These are phyloP conservation scores for Molorchus minor DNA, from an alignment of 2,888 invertebrate species.

Conservation along the genomic window DNA sequence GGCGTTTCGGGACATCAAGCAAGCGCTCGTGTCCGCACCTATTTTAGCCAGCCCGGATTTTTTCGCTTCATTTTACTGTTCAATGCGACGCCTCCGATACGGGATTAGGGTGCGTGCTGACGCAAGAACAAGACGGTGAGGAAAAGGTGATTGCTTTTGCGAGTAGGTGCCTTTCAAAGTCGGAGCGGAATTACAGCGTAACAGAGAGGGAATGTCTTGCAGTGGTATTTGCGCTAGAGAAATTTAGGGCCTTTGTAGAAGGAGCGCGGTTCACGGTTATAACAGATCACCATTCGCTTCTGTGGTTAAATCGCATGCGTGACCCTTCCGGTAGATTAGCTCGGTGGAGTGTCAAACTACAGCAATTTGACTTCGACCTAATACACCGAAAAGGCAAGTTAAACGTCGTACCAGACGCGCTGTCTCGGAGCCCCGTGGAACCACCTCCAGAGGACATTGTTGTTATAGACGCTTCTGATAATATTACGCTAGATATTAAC, in stretches of 20 bases:
- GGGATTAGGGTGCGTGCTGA: slow-evolving; percentile 30
- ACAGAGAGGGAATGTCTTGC: too few species aligned
- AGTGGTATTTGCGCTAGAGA: too few species aligned
- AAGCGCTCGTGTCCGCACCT: slow-evolving; percentile 28
- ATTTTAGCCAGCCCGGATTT: slow-evolving; percentile 44
- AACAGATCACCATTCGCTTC: slow-evolving; percentile 11
- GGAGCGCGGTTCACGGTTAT: slow-evolving; percentile 15
- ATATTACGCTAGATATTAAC: slow-evolving; percentile 3
- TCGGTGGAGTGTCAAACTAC: slow-evolving; percentile 15
- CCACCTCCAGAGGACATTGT: too few species aligned
- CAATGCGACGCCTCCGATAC: slow-evolving; percentile 46
- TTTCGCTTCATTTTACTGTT: slow-evolving; percentile 34
- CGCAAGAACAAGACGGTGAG: slow-evolving; percentile 24
- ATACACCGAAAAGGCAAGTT: slow-evolving; percentile 29
- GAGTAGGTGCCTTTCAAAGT: too few species aligned
- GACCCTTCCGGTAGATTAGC: slow-evolving; percentile 29
- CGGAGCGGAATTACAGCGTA: too few species aligned
- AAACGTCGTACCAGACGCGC: slow-evolving; percentile 25
- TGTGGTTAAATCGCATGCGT: not conserved
- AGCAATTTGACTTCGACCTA: slow-evolving; percentile 30
- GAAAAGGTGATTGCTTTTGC: slow-evolving; percentile 44
- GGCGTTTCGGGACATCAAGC: slow-evolving; percentile 25
- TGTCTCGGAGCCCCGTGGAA: too few species aligned
- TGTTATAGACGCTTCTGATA: not conserved
- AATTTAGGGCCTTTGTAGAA: too few species aligned